These are phyloP conservation scores for Vidua macroura DNA, from an alignment of 2,113 vertebrate genomes.

Conservation along the genomic window DNA sequence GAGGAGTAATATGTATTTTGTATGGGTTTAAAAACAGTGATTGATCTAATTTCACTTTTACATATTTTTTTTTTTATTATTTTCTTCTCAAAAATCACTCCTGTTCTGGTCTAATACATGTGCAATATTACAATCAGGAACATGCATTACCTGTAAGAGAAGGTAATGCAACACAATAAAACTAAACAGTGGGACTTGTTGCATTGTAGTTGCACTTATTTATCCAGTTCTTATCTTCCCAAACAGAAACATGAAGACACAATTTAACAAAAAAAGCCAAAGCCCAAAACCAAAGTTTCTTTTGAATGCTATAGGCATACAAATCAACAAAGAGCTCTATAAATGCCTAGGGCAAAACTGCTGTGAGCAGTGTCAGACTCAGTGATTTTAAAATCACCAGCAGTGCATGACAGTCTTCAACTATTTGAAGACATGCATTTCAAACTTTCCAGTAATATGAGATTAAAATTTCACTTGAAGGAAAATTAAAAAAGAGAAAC, in stretches of 20 bases:
- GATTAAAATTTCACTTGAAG: not conserved
- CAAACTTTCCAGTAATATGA: not conserved
- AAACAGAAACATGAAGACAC: not conserved
- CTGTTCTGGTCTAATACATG: not conserved
- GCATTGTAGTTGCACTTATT: not conserved
- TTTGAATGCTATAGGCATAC: constrained; percentile 6
- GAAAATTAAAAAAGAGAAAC: not conserved
- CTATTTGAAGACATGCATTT: not conserved
- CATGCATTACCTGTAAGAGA: not conserved
- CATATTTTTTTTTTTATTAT: not conserved
- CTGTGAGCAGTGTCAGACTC: constrained; percentile 40
- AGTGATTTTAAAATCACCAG: constrained; percentile 46
- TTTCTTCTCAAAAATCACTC: not conserved
- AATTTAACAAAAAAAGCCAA: not conserved
- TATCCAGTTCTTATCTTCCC: not conserved
- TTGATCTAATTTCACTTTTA: not conserved
- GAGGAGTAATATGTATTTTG: not conserved
- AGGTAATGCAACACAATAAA: not conserved
- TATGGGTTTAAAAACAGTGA: not conserved
- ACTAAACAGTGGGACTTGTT: not conserved
- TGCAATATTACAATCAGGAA: not conserved
- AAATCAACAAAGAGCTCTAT: constrained; percentile 41
- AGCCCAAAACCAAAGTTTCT: not conserved
- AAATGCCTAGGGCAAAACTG: constrained; percentile 23
- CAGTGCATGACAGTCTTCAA: not conserved